Base-by-base conservation (phyloP, 2,888 invertebrate species). In the Temnothorax rugatulus region DNA sequence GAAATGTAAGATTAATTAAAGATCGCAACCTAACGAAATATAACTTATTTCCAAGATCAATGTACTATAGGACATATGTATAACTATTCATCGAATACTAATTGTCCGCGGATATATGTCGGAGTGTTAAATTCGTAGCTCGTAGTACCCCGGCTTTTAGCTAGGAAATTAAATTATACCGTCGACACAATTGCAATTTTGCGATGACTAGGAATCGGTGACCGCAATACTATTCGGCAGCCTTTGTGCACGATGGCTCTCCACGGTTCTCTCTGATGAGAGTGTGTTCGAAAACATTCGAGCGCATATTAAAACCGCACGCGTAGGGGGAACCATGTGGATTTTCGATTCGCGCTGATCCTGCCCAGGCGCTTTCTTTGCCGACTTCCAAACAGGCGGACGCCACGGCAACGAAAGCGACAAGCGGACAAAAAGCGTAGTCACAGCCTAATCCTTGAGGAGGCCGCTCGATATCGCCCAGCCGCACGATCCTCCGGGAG, bases 371-470 rank as follows among this genome's bases (percentile, higher is more conserved):
- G 71, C 47, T 81, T 81, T 81, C 79, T 73, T 81, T 25, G 79
- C 59, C 79, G 79, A 79, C 79, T 79, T 81, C 47, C 79, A 81
- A 79, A 81, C 57, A 79, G 79, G 47, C 79, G 79, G 59, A 59
- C 79, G 29, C 44, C 38, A 79, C 44, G 71, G 71, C 79, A 79
- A 79, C 79, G 79, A 79, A 81, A 82, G 64, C 68, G 79, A 50
- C 73, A 75, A 75, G 54, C 50, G 57, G 61, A 73, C 57, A 73
- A 75, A 86, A 84, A 89, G 83, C 85, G 84, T 82, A 86, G 90
- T 86, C 81, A 85, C 84, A 69, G 84, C 88, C 89, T 90, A 90
- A 90, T 90, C 90, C 90, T 88, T 88, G 90, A 90, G 87, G 87
- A 90, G 84, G 76, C 84, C 82, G 86, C 63, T 76, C 82, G 79